Percentiles rank a stretch among this genome's conserved stretches.
These are phyloP conservation scores for Drosophila subquinaria DNA, from an alignment of 2,888 invertebrate genomes.

Conservation along the genomic window DNA sequence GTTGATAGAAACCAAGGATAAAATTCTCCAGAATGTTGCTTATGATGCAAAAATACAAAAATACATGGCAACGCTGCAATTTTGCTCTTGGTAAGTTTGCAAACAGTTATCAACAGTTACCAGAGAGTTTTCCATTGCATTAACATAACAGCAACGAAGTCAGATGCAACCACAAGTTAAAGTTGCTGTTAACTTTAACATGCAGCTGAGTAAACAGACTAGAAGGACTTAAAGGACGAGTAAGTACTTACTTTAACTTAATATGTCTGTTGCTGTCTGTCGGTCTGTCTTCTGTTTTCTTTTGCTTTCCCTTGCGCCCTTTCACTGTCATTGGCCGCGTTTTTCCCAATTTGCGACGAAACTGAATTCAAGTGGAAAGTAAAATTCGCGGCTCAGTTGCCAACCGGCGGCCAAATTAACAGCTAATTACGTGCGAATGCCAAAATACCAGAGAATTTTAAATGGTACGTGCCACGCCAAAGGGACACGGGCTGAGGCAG, in stretches of 20 bases:
- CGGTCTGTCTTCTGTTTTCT: neutral
- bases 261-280: constrained; percentile 1
- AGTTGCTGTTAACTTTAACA: neutral
- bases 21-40: too few species aligned
- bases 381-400: constrained; percentile 55
- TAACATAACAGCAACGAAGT: neutral
- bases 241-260: constrained; percentile 2
- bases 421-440: constrained; percentile 74
- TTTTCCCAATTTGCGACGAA: constrained; percentile 29
- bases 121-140: neutral
- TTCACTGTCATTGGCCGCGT: constrained; percentile 24
- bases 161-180: neutral
- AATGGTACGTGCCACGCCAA: constrained; percentile 37
- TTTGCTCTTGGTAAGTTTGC: neutral
- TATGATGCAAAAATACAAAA: too few species aligned
- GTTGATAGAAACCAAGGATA: too few species aligned
- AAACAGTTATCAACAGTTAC: neutral
- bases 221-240: neutral
- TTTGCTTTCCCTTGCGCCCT: constrained; percentile 2
- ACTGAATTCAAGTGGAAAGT: constrained; percentile 55
- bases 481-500: neutral
- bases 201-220: neutral
- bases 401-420: constrained; percentile 68
- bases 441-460: constrained; percentile 60
- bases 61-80: neutral